Evolutionary conservation across 2,888 invertebrate genomes (phyloP), one percentile per base, ranked within the genome.

Genomic region (Neoascia interrupta): DNA sequence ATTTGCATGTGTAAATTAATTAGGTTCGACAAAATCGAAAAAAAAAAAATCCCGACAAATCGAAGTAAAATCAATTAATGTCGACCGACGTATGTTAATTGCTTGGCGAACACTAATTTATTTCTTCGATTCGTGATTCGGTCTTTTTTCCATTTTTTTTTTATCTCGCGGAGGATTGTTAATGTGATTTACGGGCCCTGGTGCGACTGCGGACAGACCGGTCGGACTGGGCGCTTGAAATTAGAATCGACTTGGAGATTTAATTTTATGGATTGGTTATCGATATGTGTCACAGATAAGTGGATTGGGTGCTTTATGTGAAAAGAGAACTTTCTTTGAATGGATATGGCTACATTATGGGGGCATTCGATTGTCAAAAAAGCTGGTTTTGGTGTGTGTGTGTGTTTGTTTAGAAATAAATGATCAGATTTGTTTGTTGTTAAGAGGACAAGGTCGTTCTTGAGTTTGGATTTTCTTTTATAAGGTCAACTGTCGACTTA

Each of bases 81-180:
- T 75, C 63, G 56, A 43, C 56, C 49, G 75, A 75, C 75, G 70
- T 75, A 75, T 75, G 75, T 75, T 75, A 75, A 75, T 75, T 75
- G 63, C 75, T 37, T 39, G 51, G 41, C 41, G 69, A 63, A 56
- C 69, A 63, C 56, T 63, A 63, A 69, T 75, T 75, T 75, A 63
- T 70, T 61, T 69, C 61, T 75, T 56, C 49, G 56, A 63, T 68
- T 69, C 15, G 53, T 36, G 58, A 60, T 69, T 51, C 23, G 34
- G 39, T 56, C 1, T 34, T 6, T 36, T 15, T 11, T 36, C 15
- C n/a, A n/a, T n/a, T n/a, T n/a, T n/a, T n/a, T 31, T 41, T 31
- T 37, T 66, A 23, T 28, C 66, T 37, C 34, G 26, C 43, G n/a
- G 37, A 54, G 34, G 61, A 69, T 70, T 39, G 49, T 63, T 69